Base-by-base conservation (phyloP, 2,888 invertebrate genomes). In the Trypoxylon attenuatum region DNA sequence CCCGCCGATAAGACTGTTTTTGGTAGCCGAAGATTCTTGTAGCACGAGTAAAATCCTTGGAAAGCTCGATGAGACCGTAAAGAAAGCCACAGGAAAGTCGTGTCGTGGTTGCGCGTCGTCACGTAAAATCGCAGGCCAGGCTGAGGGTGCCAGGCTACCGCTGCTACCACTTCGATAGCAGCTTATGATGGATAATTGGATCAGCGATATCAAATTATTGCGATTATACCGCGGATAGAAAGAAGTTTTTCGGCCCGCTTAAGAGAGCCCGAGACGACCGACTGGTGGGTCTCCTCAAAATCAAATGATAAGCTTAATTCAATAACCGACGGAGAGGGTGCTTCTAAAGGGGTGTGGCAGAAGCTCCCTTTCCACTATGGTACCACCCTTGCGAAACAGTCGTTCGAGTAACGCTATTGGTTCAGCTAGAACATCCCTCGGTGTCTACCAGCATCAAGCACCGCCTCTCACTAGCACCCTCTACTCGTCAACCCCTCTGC, bases 241-340 rank as follows among this genome's bases (percentile, higher is more conserved):
- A 71, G 77, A 85, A 85, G 82, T 84, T 85, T 84, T 85, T 84
- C 82, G 82, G 82, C 80, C 83, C 82, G 84, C 77, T 85, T 83
- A 84, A 84, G 84, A 83, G 84, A 81, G 80, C 82, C 82, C 82
- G 84, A 84, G 81, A 84, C 86, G 82, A 85, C 87, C 86, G 85
- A 84, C 85, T 83, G 85, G 85, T 84, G 85, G 83, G 82, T 84
- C 84, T 86, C 82, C 86, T 86, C 85, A 84, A 86, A 87, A 87
- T 86, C 87, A 87, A 87, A 87, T 87, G 87, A 87, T 87, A 85
- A 86, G 86, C 86, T 86, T 87, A 87, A 87, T 87, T 87, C 86
- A 86, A 86, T 86, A 86, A 85, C 82, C 65, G 71, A 50, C 54
- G 72, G 79, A 68, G 73, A 65, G 75, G 75, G 73, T 67, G 75